Conservation (phyloP, 2,113 vertebrate genomes). For the Nettapus auritus region DNA sequence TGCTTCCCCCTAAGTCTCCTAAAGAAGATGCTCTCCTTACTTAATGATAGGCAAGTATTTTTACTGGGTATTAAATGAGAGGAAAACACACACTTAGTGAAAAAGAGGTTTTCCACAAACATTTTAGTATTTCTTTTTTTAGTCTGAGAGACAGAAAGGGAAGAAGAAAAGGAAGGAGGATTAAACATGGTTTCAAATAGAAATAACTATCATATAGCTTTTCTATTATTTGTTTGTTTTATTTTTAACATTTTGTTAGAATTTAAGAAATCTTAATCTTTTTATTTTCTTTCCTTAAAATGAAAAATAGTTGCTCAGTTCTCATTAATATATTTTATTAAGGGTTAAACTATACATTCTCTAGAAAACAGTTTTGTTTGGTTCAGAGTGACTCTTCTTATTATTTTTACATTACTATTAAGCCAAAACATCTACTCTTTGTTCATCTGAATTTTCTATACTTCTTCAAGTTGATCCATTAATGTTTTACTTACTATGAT, state of each 20-base stretch:
- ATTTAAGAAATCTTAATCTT: not conserved
- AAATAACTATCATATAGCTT: not conserved
- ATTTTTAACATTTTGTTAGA: not conserved
- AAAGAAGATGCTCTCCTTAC: not conserved
- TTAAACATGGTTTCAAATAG: not conserved
- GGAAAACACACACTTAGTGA: not conserved
- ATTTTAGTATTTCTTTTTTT: not conserved
- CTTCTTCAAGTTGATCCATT: not conserved
- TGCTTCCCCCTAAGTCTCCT: not conserved
- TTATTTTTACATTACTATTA: not conserved
- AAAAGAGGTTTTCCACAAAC: not conserved
- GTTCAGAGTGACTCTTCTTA: not conserved
- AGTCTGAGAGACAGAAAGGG: not conserved
- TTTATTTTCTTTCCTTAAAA: not conserved
- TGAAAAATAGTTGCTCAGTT: not conserved
- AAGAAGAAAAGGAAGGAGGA: not conserved
- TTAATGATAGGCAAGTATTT: not conserved
- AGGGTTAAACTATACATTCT: not conserved
- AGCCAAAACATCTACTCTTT: not conserved
- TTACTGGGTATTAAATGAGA: not conserved
- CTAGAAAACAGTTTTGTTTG: not conserved
- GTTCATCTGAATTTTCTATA: not conserved
- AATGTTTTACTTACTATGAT: not conserved
- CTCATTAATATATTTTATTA: not conserved
- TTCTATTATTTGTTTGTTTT: not conserved